A percentile compares a stretch with the other conserved stretches of the same genome.
These are phyloP conservation scores for Speoplatyrhinus poulsoni DNA, from an alignment of 2,113 vertebrate genomes.

Conservation along the genomic window DNA sequence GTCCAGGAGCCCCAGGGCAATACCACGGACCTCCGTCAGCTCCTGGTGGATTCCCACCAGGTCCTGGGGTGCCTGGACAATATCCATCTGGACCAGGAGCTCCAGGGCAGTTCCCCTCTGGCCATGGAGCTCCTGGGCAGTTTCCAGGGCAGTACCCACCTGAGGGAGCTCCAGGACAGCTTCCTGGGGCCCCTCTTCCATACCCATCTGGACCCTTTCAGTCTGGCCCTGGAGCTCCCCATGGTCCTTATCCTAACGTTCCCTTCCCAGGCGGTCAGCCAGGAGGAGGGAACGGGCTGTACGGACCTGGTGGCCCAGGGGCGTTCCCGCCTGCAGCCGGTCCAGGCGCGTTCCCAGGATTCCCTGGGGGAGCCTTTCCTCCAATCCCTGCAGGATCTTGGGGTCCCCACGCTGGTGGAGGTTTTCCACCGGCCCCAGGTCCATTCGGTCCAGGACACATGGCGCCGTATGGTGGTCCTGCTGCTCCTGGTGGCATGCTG, in stretches of 20 bases:
- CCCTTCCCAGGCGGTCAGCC: conserved; percentile 68
- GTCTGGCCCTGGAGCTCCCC: conserved; percentile 73
- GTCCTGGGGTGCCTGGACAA: conserved; percentile 67
- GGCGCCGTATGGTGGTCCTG: conserved; percentile 73
- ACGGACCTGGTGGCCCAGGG: conserved; percentile 73
- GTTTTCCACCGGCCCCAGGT: conserved; percentile 69
- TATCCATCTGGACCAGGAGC: conserved; percentile 72
- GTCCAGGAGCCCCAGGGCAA: conserved; percentile 72
- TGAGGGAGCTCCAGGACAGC: conserved; percentile 71
- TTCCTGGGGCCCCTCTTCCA: conserved; percentile 69
- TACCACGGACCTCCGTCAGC: conserved; percentile 69
- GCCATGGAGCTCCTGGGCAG: conserved; percentile 72
- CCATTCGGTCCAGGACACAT: conserved; percentile 63
- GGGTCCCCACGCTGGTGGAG: conserved; percentile 66
- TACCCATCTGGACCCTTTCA: conserved; percentile 74
- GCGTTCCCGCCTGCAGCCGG: conserved; percentile 64
- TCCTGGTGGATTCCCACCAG: conserved; percentile 66
- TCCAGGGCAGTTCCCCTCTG: conserved; percentile 68
- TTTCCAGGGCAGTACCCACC: conserved; percentile 74
- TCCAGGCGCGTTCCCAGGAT: conserved; percentile 64
- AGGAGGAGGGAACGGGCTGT: conserved; percentile 68
- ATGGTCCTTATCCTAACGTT: conserved; percentile 72
- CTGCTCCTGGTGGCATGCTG: conserved; percentile 72
- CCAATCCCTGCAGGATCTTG: conserved; percentile 75
- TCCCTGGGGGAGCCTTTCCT: conserved; percentile 69